A percentile compares a stretch with the other conserved stretches of the same genome.
Conservation (phyloP, 2,113 vertebrate genomes). For the Protobothrops flavoviridis region DNA sequence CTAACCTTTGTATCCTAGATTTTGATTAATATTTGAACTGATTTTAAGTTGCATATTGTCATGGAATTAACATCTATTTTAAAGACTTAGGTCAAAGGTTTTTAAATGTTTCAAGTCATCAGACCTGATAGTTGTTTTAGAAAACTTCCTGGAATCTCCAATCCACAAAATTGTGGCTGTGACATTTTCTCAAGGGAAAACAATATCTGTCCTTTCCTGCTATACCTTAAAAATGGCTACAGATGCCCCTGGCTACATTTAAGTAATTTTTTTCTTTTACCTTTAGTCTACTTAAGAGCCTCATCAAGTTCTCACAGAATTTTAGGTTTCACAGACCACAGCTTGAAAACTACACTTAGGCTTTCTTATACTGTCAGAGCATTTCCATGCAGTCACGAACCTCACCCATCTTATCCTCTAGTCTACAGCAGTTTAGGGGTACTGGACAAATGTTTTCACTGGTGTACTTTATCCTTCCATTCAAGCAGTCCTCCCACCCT, state of each 20-base stretch:
- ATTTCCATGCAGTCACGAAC: background rate
- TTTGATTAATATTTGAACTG: conserved; percentile 45
- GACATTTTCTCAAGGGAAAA: background rate
- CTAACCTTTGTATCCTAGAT: conserved; percentile 20
- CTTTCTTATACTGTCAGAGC: background rate
- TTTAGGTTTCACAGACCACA: background rate
- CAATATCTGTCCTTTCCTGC: background rate
- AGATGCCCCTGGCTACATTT: background rate
- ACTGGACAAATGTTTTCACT: background rate
- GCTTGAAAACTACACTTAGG: background rate
- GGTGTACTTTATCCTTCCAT: background rate
- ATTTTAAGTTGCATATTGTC: conserved; percentile 22
- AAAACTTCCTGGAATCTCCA: background rate
- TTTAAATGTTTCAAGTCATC: background rate
- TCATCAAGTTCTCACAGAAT: background rate
- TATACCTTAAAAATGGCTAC: background rate
- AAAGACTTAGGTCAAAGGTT: background rate
- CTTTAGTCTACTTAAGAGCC: background rate
- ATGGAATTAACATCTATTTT: conserved; percentile 34
- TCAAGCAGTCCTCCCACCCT: background rate
- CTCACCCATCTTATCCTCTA: background rate
- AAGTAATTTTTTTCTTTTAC: background rate
- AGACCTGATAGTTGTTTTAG: background rate
- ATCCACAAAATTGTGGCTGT: background rate
- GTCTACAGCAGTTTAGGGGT: background rate